A percentile compares a stretch with the other conserved stretches of the same genome.
Conservation (phyloP, 2,113 vertebrate species). For the Chelonoidis abingdonii region DNA sequence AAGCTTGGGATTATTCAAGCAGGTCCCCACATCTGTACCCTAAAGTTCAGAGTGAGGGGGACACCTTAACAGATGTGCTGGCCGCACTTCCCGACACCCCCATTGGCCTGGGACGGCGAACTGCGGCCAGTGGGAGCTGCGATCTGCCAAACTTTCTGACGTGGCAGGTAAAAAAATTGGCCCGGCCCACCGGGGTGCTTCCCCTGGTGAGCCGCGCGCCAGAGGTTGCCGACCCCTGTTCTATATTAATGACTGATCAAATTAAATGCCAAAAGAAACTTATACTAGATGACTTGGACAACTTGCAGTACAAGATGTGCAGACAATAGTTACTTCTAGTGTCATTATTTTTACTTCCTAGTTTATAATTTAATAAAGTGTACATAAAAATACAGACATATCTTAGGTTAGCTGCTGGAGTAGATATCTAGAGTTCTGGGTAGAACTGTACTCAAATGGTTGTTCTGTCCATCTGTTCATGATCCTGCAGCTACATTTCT, state of each 20-base stretch:
- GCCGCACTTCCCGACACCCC: no score
- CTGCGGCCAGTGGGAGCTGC: no score
- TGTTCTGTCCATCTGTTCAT: not conserved
- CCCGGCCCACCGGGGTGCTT: no score
- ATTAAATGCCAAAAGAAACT: not conserved
- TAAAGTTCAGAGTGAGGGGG: no score
- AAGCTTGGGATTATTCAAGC: no score
- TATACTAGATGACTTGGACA: not conserved
- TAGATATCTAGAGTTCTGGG: not conserved
- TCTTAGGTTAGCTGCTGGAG: not conserved
- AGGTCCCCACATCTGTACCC: no score
- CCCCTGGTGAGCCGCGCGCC: no score
- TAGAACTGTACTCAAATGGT: not conserved
- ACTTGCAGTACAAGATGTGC: not conserved
- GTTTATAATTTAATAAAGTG: not conserved
- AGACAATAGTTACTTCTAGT: not conserved
- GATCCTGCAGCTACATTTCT: not conserved
- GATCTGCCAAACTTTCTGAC: no score
- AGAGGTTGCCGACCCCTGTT: not conserved
- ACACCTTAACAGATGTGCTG: no score
- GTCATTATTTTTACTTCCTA: not conserved
- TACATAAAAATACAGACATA: not conserved
- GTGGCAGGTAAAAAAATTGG: no score
- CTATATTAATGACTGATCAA: not conserved
- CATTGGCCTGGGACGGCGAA: no score